A percentile compares a stretch with the other conserved stretches of the same genome.
Conservation (phyloP, 2,888 invertebrate species). For the Trileptium ribeirensis region DNA sequence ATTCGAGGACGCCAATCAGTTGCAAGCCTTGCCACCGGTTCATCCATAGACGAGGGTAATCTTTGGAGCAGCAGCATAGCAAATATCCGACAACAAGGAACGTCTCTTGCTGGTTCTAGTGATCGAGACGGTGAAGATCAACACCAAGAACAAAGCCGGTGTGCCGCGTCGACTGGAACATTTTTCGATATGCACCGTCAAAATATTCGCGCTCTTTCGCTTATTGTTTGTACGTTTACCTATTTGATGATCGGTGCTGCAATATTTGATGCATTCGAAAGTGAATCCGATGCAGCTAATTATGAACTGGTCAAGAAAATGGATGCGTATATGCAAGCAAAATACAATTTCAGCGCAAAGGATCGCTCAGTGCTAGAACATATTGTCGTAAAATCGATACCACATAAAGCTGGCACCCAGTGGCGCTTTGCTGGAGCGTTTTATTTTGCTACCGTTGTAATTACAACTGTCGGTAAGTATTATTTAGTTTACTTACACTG, state of each 20-base stretch:
- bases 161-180: too few species aligned
- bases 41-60: too few species aligned
- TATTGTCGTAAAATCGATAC: constrained; percentile 86
- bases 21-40: too few species aligned
- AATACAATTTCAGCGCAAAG: constrained; percentile 83
- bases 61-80: too few species aligned
- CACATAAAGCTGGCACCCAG: constrained; percentile 93
- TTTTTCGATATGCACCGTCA: constrained; percentile 72
- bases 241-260: constrained; percentile 94
- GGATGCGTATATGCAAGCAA: constrained; percentile 65
- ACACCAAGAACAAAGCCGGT: too few species aligned
- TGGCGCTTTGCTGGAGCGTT: constrained; percentile 99
- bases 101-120: too few species aligned
- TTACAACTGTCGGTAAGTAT: constrained; percentile 80
- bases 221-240: constrained; percentile 96
- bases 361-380: constrained; percentile 75
- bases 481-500: neutral
- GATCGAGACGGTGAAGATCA: too few species aligned
- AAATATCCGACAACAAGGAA: too few species aligned
- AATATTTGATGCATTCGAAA: constrained; percentile 92
- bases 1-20: too few species aligned
- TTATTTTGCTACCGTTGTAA: constrained; percentile 94
- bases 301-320: constrained; percentile 40
- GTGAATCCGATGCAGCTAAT: constrained; percentile 72
- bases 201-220: constrained; percentile 88